Percentiles rank a stretch among this genome's conserved stretches.
Conservation (phyloP, 2,797 vertebrate genomes). For the Enteromius viviparus region DNA sequence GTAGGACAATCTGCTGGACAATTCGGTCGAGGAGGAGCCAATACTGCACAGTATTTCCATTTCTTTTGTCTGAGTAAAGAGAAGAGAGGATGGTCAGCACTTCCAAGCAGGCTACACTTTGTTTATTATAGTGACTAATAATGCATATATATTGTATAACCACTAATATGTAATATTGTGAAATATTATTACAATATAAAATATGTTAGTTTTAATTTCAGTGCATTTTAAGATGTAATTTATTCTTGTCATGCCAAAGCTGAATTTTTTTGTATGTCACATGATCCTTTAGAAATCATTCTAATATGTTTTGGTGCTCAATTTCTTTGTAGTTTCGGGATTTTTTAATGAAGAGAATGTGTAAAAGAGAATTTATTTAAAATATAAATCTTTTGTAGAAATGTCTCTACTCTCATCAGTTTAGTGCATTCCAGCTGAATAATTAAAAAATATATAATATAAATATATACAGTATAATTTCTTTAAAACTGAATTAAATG, state of each 20-base stretch:
- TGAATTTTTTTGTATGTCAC: neutral
- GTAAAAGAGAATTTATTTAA: neutral
- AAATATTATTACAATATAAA: slow-evolving; percentile 5
- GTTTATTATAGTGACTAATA: neutral
- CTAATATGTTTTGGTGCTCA: neutral
- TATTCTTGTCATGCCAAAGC: neutral
- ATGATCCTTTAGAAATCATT: neutral
- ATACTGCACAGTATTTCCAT: slow-evolving; percentile 96
- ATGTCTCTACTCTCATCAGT: neutral
- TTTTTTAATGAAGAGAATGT: neutral
- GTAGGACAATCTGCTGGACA: slow-evolving; percentile 96
- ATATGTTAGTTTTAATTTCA: neutral
- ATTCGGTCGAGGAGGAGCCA: slow-evolving; percentile 97
- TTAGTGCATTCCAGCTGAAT: neutral
- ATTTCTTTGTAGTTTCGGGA: neutral
- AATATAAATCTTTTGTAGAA: neutral
- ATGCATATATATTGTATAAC: neutral
- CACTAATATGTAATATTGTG: no score
- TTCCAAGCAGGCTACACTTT: neutral
- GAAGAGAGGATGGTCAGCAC: neutral
- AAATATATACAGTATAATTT: neutral
- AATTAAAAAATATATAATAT: no score
- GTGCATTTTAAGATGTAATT: neutral
- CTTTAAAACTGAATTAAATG: neutral
- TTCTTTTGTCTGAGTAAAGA: slow-evolving; percentile 86